These are phyloP conservation scores for Amblyraja radiata DNA, from an alignment of 2,797 vertebrate genomes.

Conservation along the genomic window DNA sequence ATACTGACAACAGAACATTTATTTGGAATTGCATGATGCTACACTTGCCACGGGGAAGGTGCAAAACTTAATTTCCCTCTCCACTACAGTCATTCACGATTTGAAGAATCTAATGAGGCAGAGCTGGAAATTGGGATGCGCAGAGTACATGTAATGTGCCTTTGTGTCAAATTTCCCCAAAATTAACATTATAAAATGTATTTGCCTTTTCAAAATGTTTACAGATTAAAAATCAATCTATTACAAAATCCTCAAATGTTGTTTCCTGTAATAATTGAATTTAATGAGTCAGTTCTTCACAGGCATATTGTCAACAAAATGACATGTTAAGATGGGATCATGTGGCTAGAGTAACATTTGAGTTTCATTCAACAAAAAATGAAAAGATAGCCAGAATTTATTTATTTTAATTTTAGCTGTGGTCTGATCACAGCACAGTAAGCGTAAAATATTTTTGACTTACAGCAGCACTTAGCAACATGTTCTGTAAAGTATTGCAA, in stretches of 20 bases:
- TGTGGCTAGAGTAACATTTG: not conserved
- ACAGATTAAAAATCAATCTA: not conserved
- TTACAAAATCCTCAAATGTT: not conserved
- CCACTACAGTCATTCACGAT: not conserved
- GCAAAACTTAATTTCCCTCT: not conserved
- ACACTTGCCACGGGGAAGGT: not conserved
- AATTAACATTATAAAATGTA: not conserved
- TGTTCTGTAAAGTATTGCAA: conserved; percentile 77
- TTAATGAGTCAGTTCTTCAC: not conserved
- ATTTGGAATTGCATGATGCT: not conserved
- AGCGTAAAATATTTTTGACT: conserved; percentile 85
- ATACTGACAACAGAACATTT: not conserved
- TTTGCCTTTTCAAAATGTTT: not conserved
- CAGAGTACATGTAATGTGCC: too few species aligned
- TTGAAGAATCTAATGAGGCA: too few species aligned
- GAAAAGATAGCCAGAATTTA: conserved; percentile 49
- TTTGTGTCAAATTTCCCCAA: too few species aligned
- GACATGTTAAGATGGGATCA: not conserved
- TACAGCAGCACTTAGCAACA: conserved; percentile 91
- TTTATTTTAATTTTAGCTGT: conserved; percentile 86
- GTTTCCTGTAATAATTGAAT: not conserved
- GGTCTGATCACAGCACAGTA: conserved; percentile 88
- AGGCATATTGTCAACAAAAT: not conserved
- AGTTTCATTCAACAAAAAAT: not conserved
- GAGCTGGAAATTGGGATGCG: too few species aligned